Evolutionary conservation across 2,888 invertebrate genomes (phyloP).

Genomic region (Napeogenes inachia): DNA sequence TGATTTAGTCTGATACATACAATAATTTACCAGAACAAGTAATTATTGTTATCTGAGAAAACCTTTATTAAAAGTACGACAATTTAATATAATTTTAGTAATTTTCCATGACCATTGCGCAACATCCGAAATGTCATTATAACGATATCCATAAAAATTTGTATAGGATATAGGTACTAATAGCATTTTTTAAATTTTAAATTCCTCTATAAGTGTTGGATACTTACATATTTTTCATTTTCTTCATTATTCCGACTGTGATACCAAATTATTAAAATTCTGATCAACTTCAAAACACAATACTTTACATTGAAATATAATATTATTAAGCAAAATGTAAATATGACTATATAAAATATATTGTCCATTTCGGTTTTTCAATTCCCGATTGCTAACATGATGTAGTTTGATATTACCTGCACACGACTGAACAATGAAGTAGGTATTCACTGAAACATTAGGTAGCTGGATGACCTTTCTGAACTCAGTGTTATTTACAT

Average conservation of each 20-base stretch:
- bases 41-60: too few relatives aligned
- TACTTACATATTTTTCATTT: neutral
- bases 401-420: neutral
- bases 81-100: too few relatives aligned
- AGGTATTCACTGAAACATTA: conserved; percentile 2
- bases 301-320: neutral
- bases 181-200: too few relatives aligned
- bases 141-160: too few relatives aligned
- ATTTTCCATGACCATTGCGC: too few relatives aligned
- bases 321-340: neutral
- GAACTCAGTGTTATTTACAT: neutral
- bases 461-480: neutral
- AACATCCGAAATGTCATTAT: too few relatives aligned
- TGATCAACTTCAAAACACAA: neutral
- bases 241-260: neutral
- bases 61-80: too few relatives aligned
- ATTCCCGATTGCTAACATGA: neutral
- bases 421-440: conserved; percentile 6
- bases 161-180: too few relatives aligned
- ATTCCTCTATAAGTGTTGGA: neutral
- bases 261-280: neutral
- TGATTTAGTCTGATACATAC: too few relatives aligned
- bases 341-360: neutral
- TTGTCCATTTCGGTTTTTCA: neutral
- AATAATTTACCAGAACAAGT: too few relatives aligned